Evolutionary conservation across 2,888 invertebrate species (phyloP).

Genomic region (Escarpia spicata): DNA sequence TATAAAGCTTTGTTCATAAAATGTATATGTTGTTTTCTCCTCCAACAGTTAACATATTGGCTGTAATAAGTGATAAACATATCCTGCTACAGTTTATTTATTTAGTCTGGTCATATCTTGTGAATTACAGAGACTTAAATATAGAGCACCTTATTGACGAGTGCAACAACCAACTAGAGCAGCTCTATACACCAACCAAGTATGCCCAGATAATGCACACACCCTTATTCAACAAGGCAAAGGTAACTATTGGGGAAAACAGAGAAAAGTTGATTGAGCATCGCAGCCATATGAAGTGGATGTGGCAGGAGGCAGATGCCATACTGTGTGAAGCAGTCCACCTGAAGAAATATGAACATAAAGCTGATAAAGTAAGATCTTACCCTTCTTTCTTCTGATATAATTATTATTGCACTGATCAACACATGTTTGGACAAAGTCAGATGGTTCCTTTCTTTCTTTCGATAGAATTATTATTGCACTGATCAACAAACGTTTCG

Average conservation of each 20-base stretch:
- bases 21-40: too few relatives aligned
- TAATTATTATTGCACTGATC: background rate
- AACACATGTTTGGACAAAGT: background rate
- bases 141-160: conserved; percentile 41
- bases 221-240: conserved; percentile 25
- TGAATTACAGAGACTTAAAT: conserved; percentile 43
- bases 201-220: conserved; percentile 29
- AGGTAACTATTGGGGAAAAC: conserved; percentile 27
- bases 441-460: too few relatives aligned
- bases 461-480: too few relatives aligned
- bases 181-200: conserved; percentile 25
- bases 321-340: conserved; percentile 23
- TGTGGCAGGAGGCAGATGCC: conserved; percentile 37
- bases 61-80: too few relatives aligned
- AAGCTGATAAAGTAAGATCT: conserved; percentile 36
- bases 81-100: too few relatives aligned
- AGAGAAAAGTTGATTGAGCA: conserved; percentile 25
- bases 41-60: too few relatives aligned
- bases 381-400: background rate
- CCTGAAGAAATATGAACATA: conserved; percentile 34
- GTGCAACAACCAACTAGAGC: conserved; percentile 24
- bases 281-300: conserved; percentile 27
- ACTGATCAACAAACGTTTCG: too few relatives aligned
- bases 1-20: too few relatives aligned
- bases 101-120: background rate